Conservation (phyloP, 2,797 vertebrate species). For the Ciconia nigra region DNA sequence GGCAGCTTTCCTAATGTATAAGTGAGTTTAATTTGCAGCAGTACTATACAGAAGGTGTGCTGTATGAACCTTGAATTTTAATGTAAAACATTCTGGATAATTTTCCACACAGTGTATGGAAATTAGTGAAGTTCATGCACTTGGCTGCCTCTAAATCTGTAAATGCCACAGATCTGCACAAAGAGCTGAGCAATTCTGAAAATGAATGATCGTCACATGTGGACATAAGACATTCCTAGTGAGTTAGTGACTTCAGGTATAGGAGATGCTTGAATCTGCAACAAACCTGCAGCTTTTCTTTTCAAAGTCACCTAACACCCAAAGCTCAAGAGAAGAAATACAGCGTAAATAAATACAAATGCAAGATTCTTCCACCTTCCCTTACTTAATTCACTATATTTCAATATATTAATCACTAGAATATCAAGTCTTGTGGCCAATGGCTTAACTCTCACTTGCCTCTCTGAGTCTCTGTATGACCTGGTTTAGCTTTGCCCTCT, state of each 20-base stretch:
- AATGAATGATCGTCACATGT: not conserved
- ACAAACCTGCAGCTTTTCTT: not conserved
- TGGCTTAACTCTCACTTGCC: not conserved
- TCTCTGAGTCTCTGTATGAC: not conserved
- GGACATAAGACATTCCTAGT: not conserved
- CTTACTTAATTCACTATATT: not conserved
- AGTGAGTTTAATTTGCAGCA: conserved; percentile 68
- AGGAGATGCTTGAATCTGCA: not conserved
- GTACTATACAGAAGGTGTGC: conserved; percentile 26
- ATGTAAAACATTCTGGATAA: conserved; percentile 41
- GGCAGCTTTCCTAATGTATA: conserved; percentile 66
- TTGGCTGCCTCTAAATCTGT: conserved; percentile 2
- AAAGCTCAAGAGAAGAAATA: not conserved
- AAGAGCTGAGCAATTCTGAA: conserved; percentile 18
- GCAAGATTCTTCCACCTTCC: not conserved
- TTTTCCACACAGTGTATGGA: conserved; percentile 32
- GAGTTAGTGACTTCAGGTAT: not conserved
- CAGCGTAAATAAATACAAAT: not conserved
- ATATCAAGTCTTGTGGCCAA: not conserved
- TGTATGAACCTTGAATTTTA: conserved; percentile 56
- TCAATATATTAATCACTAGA: not conserved
- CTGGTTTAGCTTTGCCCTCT: not conserved
- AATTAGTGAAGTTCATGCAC: conserved; percentile 34
- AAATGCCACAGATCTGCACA: not conserved
- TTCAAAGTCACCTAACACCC: not conserved